Evolutionary conservation across 2,888 invertebrate species (phyloP).

Genomic region (Lasioglossum pauxillum): DNA sequence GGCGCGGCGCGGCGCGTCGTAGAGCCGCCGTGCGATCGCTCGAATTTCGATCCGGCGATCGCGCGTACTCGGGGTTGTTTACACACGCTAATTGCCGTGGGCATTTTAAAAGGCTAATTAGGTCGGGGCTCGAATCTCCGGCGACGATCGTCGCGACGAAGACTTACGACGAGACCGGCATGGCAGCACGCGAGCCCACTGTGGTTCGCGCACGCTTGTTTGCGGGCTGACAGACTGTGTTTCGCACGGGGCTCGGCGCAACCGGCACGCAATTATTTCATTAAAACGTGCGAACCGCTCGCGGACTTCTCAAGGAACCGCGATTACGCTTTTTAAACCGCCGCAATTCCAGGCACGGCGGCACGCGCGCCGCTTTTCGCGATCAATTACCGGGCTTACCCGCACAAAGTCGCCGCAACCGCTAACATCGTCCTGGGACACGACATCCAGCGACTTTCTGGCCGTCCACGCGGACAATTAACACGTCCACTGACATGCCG

Average conservation of each 20-base stretch:
- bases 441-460: background rate
- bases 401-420: background rate
- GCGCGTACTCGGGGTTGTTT: background rate
- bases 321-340: conserved; percentile 28
- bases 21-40: background rate
- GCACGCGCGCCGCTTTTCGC: conserved; percentile 33
- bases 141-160: conserved; percentile 68
- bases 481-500: background rate
- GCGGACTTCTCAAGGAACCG: conserved; percentile 39
- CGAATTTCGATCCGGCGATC: background rate
- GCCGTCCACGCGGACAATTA: background rate
- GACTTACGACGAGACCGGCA: conserved; percentile 60
- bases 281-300: conserved; percentile 42
- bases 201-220: conserved; percentile 48
- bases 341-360: conserved; percentile 16
- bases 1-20: background rate
- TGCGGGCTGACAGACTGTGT: conserved; percentile 8
- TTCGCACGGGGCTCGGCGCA: conserved; percentile 31
- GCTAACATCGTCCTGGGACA: background rate
- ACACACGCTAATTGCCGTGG: conserved; percentile 39
- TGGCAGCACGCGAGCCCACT: conserved; percentile 57
- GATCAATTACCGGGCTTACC: conserved; percentile 38
- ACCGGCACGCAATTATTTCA: conserved; percentile 58
- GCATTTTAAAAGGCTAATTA: conserved; percentile 67
- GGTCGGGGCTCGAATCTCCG: conserved; percentile 70